A percentile compares a stretch with the other conserved stretches of the same genome.
Conservation (phyloP, 2,888 invertebrate genomes). For the Girardia tigrina region DNA sequence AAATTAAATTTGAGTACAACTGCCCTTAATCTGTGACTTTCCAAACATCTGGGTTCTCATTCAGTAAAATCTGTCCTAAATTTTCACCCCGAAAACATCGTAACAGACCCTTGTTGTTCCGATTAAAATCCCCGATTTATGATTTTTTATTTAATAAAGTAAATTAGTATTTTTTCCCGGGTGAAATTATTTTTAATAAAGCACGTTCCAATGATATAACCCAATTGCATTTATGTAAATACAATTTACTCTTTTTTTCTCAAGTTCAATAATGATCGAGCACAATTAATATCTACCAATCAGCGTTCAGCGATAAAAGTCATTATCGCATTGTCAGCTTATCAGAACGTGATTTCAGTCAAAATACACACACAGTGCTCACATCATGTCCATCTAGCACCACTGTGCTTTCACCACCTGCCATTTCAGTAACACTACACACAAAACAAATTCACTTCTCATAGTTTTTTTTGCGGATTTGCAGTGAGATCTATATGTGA, state of each 20-base stretch:
- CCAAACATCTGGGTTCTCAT: slow-evolving; percentile 5
- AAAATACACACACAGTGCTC: too few species aligned
- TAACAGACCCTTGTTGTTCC: slow-evolving; percentile 12
- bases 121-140: slow-evolving; percentile 5
- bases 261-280: not conserved
- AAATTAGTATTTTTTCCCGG: not conserved
- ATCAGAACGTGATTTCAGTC: not conserved
- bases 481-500: not conserved
- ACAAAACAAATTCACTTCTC: not conserved
- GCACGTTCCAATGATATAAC: not conserved
- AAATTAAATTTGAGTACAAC: not conserved
- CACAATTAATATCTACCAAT: not conserved
- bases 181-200: not conserved
- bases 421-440: not conserved
- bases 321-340: not conserved
- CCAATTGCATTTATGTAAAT: not conserved
- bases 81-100: not conserved
- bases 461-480: not conserved
- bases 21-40: not conserved
- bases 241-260: not conserved
- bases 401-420: slow-evolving; percentile 4
- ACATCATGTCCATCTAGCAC: slow-evolving; percentile 2
- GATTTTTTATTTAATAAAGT: not conserved
- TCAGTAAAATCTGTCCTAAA: not conserved
- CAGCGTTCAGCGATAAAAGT: not conserved